Conservation (phyloP, 2,888 invertebrate species). For the Nysson spinosus region DNA sequence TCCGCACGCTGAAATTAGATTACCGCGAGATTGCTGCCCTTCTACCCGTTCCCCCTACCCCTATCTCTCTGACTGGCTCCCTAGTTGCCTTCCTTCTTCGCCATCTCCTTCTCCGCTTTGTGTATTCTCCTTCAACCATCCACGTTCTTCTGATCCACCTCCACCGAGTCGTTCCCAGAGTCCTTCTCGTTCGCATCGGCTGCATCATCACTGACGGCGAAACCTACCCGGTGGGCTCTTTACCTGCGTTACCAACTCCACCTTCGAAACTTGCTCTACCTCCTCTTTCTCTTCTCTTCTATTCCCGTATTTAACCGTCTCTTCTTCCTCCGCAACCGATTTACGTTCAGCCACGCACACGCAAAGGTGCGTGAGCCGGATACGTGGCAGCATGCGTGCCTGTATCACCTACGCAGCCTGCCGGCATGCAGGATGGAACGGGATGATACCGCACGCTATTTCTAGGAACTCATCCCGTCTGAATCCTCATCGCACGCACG, state of each 20-base stretch:
- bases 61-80: slow-evolving; percentile 26
- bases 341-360: slow-evolving; percentile 18
- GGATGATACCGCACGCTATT: slow-evolving; percentile 71
- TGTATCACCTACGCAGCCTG: slow-evolving; percentile 70
- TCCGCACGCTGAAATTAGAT: slow-evolving; percentile 76
- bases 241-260: slow-evolving; percentile 43
- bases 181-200: slow-evolving; percentile 60
- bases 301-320: background rate
- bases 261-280: slow-evolving; percentile 15
- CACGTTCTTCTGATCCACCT: slow-evolving; percentile 47
- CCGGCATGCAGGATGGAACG: slow-evolving; percentile 59
- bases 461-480: slow-evolving; percentile 68
- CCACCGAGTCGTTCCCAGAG: slow-evolving; percentile 61
- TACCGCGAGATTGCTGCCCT: slow-evolving; percentile 74
- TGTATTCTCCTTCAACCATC: slow-evolving; percentile 39
- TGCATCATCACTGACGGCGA: slow-evolving; percentile 47
- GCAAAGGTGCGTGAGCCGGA: slow-evolving; percentile 27
- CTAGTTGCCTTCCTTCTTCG: slow-evolving; percentile 33
- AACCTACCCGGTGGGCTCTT: slow-evolving; percentile 59
- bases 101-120: slow-evolving; percentile 23
- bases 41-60: slow-evolving; percentile 51
- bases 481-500: slow-evolving; percentile 55
- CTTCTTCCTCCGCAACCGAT: background rate
- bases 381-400: slow-evolving; percentile 52
- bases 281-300: background rate